These are phyloP conservation scores for Phycodurus eques DNA, from an alignment of 2,113 vertebrate genomes.

Conservation along the genomic window DNA sequence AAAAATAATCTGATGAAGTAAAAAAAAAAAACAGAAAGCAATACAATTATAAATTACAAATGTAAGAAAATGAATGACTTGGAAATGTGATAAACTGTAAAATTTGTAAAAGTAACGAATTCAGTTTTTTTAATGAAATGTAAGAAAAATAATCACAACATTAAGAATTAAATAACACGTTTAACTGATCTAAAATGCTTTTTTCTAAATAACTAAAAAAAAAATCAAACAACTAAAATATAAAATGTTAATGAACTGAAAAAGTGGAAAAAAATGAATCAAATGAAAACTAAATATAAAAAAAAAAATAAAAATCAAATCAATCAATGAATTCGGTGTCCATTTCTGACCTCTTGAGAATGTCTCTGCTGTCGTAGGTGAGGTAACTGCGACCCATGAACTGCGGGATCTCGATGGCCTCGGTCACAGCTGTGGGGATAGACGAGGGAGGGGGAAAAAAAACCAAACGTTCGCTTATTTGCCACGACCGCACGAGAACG, in stretches of 20 bases:
- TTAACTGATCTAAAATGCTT: background rate
- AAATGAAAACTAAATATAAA: background rate
- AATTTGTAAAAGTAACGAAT: background rate
- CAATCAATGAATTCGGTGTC: background rate
- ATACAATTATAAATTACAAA: no score
- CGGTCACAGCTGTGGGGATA: slow-evolving; percentile 79
- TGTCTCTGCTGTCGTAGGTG: slow-evolving; percentile 84
- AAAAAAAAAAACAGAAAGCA: no score
- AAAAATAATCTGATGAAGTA: no score
- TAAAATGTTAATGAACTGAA: no score
- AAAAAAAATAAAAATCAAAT: background rate
- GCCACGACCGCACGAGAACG: background rate
- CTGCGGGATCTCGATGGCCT: slow-evolving; percentile 95
- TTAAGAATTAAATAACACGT: background rate
- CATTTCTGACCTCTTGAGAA: slow-evolving; percentile 85
- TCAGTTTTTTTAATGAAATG: background rate
- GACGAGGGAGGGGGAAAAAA: background rate
- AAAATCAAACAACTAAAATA: background rate
- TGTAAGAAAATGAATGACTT: no score
- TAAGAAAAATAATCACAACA: no score
- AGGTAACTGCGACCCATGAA: slow-evolving; percentile 96
- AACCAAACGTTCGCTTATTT: slow-evolving; percentile 29
- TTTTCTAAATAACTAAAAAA: background rate
- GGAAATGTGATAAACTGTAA: no score
- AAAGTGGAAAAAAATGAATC: background rate